Evolutionary conservation across 2,888 invertebrate genomes (phyloP).

Genomic region (Atherix ibis): DNA sequence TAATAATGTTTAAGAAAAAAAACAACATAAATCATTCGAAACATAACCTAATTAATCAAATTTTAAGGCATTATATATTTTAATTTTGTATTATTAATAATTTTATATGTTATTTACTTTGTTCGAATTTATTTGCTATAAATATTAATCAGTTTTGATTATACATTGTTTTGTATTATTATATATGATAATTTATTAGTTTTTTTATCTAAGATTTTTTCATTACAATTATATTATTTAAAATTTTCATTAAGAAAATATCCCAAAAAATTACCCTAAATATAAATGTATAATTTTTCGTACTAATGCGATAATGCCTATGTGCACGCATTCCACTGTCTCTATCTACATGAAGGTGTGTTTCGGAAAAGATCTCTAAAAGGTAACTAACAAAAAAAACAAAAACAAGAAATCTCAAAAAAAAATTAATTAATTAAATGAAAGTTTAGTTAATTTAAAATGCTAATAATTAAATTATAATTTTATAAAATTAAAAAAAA

Average conservation of each 20-base stretch:
- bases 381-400: slow-evolving; percentile 54
- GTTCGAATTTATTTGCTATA: too few species aligned
- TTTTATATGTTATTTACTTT: too few species aligned
- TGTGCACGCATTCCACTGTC: slow-evolving; percentile 42
- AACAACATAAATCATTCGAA: too few species aligned
- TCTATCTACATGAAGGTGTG: slow-evolving; percentile 51
- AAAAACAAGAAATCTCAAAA: slow-evolving; percentile 14
- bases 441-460: slow-evolving; percentile 6
- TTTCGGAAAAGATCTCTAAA: slow-evolving; percentile 94
- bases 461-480: slow-evolving; percentile 10
- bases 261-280: too few species aligned
- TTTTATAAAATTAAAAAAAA: slow-evolving; percentile 29
- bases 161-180: too few species aligned
- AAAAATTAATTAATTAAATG: slow-evolving; percentile 11
- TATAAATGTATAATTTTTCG: slow-evolving; percentile 35
- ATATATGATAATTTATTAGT: too few species aligned
- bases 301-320: slow-evolving; percentile 35
- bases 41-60: too few species aligned
- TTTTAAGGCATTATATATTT: too few species aligned
- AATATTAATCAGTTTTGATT: too few species aligned
- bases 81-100: too few species aligned
- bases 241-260: slow-evolving; percentile 10
- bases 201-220: too few species aligned
- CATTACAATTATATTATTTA: slow-evolving; percentile 5
- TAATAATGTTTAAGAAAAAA: too few species aligned